Percentiles rank a stretch among this genome's conserved stretches.
These are phyloP conservation scores for Atherinosoma microstoma DNA, from an alignment of 2,797 vertebrate genomes.

Conservation along the genomic window DNA sequence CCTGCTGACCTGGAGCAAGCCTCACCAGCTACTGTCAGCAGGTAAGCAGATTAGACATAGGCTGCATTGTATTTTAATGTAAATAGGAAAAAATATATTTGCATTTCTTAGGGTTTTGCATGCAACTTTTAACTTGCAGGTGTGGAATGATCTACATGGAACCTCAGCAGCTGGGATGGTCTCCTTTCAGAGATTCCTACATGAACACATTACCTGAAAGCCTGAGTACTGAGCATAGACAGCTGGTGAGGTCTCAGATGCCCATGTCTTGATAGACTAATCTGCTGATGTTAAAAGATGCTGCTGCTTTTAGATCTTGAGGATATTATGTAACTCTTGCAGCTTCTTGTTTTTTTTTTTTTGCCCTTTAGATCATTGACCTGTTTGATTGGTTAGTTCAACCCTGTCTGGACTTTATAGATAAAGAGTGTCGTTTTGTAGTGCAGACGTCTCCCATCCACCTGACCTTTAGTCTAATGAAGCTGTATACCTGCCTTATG, in stretches of 20 bases:
- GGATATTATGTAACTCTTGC: background rate
- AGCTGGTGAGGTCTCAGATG: conserved; percentile 81
- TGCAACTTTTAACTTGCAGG: conserved; percentile 71
- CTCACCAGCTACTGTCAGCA: conserved; percentile 95
- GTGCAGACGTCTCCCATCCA: conserved; percentile 89
- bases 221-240: conserved; percentile 83
- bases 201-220: conserved; percentile 86
- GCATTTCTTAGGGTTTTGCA: conserved; percentile 4
- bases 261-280: background rate
- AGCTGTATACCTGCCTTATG: conserved; percentile 88
- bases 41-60: conserved; percentile 74
- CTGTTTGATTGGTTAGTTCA: conserved; percentile 92
- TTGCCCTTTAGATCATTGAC: conserved; percentile 83
- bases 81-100: background rate
- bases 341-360: conserved; percentile 29
- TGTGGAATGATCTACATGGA: conserved; percentile 99
- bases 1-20: conserved; percentile 93
- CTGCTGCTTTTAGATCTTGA: background rate
- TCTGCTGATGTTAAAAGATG: background rate
- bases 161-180: conserved; percentile 91
- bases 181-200: conserved; percentile 92
- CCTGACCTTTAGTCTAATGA: conserved; percentile 88
- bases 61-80: background rate
- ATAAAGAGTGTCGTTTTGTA: conserved; percentile 84
- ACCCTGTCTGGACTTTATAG: conserved; percentile 90